These are phyloP conservation scores for Ammospiza caudacuta DNA, from an alignment of 2,113 vertebrate genomes.

Conservation along the genomic window DNA sequence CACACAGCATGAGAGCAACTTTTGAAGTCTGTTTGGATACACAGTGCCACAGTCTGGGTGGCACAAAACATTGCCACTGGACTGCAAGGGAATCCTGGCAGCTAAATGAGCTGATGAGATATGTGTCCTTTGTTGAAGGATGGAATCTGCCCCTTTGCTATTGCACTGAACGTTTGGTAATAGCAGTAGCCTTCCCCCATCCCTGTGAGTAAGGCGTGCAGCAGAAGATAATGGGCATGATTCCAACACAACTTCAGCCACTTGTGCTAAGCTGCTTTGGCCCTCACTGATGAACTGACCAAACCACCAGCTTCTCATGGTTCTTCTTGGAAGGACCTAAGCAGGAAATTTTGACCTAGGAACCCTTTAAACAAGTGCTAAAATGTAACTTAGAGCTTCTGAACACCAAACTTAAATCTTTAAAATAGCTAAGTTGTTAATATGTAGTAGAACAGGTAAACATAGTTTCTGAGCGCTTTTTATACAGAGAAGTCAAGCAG, in stretches of 20 bases:
- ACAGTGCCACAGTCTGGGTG: rapidly evolving
- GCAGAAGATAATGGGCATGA: too few species aligned
- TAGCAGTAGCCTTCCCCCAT: background rate
- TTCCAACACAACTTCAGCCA: background rate
- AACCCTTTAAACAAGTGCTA: background rate
- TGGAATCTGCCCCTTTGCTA: background rate
- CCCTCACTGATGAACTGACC: background rate
- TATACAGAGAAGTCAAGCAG: background rate
- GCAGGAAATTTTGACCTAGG: background rate
- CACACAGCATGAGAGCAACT: background rate
- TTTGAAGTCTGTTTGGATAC: background rate
- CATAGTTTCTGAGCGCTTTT: background rate
- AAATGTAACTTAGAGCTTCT: background rate
- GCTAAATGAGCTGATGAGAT: background rate
- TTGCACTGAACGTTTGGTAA: background rate
- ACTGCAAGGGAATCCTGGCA: background rate
- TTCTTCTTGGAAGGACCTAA: background rate
- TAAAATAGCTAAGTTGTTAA: background rate
- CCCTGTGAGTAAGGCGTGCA: background rate
- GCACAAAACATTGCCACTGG: background rate
- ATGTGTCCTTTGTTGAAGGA: background rate
- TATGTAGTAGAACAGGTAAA: background rate
- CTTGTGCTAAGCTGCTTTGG: background rate
- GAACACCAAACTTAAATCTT: background rate
- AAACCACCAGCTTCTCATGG: background rate